Evolutionary conservation across 2,888 invertebrate species (phyloP).

Genomic region (Caenorhabditis sp.): DNA sequence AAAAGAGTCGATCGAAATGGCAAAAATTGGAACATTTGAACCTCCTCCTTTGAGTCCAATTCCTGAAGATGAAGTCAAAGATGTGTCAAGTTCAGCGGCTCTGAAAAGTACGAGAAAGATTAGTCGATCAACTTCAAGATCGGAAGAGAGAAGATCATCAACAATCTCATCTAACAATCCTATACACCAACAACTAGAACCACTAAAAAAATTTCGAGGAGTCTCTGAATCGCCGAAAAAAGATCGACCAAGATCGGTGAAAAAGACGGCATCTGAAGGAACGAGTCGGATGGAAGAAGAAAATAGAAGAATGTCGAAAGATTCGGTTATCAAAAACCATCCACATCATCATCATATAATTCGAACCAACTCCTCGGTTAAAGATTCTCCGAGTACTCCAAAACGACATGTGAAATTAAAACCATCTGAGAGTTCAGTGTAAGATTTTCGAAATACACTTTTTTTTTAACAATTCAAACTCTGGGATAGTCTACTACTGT

Average conservation of each 20-base stretch:
- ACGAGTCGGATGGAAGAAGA: conserved; percentile 38
- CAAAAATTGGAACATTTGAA: conserved; percentile 23
- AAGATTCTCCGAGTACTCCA: conserved; percentile 18
- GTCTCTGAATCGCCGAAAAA: conserved; percentile 42
- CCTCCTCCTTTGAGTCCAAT: conserved; percentile 33
- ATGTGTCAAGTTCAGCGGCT: neutral
- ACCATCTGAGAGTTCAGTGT: conserved; percentile 24
- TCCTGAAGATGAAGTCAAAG: conserved; percentile 33
- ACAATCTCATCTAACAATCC: conserved; percentile 15
- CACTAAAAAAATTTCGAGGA: no score
- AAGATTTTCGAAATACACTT: neutral
- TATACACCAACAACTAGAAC: neutral
- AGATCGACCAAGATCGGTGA: conserved; percentile 19
- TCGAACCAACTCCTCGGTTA: conserved; percentile 9
- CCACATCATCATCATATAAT: conserved; percentile 22
- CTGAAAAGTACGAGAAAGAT: conserved; percentile 3
- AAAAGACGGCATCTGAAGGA: conserved; percentile 41
- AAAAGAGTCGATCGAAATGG: neutral
- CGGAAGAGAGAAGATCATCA: conserved; percentile 35
- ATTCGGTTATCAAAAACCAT: neutral
- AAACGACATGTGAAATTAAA: conserved; percentile 29
- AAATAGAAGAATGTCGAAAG: conserved; percentile 22
- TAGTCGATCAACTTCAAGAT: conserved; percentile 5
- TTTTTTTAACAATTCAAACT: neutral
- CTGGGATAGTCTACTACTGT: no score